phyloP scores from a whole-genome alignment of 2,888 invertebrate genomes.

The Stenichneumon culpator region DNA sequence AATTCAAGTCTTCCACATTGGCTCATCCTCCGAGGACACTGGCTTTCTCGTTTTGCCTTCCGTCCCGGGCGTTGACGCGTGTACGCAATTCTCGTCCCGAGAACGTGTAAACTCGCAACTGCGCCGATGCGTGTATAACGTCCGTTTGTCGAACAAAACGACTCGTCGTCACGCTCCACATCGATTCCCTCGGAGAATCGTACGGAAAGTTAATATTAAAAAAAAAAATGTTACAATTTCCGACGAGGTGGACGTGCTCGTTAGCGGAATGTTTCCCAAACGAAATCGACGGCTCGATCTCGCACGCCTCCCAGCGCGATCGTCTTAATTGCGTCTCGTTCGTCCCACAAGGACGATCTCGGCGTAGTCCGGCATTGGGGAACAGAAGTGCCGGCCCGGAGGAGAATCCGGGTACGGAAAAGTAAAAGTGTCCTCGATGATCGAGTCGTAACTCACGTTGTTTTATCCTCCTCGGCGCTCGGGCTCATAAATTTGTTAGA shows the following conservation, averaged over 20 bases:
- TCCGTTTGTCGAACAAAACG: background rate
- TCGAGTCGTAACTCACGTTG: conserved; percentile 58
- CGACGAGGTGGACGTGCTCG: no score
- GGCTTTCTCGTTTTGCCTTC: conserved; percentile 74
- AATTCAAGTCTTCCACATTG: conserved; percentile 68
- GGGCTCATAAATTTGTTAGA: conserved; percentile 11
- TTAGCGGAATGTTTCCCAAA: no score
- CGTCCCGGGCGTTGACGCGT: conserved; percentile 25
- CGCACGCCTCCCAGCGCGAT: no score
- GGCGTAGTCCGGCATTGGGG: background rate
- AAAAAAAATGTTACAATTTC: no score
- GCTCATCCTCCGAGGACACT: conserved; percentile 66
- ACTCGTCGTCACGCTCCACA: no score
- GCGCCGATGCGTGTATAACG: background rate
- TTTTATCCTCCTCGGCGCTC: conserved; percentile 45
- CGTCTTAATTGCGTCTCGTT: no score
- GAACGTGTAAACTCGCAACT: background rate
- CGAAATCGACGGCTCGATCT: no score
- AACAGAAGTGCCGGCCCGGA: conserved; percentile 23
- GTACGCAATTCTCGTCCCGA: conserved; percentile 20
- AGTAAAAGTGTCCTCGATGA: conserved; percentile 70
- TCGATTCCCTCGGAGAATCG: no score
- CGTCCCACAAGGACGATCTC: background rate
- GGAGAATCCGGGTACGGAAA: conserved; percentile 49
- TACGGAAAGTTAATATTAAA: no score